Conservation (phyloP, 2,113 vertebrate species). For the Thermophis baileyi region DNA sequence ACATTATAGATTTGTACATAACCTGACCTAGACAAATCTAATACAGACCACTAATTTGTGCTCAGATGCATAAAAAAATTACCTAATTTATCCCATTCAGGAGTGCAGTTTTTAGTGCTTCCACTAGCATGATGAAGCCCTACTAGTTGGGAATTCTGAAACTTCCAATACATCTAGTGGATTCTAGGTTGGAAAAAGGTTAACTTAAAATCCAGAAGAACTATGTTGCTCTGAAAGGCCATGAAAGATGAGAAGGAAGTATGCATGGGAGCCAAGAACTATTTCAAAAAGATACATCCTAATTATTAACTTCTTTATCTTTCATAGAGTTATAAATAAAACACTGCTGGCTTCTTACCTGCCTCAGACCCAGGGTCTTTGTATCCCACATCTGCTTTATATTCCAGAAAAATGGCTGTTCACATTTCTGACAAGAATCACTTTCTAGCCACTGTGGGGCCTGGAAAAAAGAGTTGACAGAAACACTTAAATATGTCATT, state of each 20-base stretch:
- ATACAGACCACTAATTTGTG: not conserved
- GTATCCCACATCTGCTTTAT: constrained; percentile 99
- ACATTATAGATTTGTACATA: not conserved
- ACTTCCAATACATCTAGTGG: not conserved
- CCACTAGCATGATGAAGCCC: not conserved
- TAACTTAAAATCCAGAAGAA: not conserved
- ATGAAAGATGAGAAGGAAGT: not conserved
- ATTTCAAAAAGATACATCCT: not conserved
- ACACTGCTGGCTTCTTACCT: constrained; percentile 75
- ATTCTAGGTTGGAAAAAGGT: not conserved
- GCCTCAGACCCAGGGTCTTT: constrained; percentile 88
- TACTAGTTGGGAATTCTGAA: not conserved
- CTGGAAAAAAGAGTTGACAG: constrained; percentile 60
- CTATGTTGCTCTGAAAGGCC: not conserved
- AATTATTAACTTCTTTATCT: not conserved
- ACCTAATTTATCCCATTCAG: not conserved
- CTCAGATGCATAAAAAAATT: not conserved
- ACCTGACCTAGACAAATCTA: not conserved
- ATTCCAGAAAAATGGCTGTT: constrained; percentile 99
- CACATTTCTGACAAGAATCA: constrained; percentile 96
- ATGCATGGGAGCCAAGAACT: not conserved
- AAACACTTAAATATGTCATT: not conserved
- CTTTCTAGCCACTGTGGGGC: constrained; percentile 96
- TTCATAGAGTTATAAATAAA: not conserved
- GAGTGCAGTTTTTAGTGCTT: not conserved